Evolutionary conservation across 2,888 invertebrate genomes (phyloP), one percentile per base, ranked within the genome.

Genomic region (Dynastes grantii): DNA sequence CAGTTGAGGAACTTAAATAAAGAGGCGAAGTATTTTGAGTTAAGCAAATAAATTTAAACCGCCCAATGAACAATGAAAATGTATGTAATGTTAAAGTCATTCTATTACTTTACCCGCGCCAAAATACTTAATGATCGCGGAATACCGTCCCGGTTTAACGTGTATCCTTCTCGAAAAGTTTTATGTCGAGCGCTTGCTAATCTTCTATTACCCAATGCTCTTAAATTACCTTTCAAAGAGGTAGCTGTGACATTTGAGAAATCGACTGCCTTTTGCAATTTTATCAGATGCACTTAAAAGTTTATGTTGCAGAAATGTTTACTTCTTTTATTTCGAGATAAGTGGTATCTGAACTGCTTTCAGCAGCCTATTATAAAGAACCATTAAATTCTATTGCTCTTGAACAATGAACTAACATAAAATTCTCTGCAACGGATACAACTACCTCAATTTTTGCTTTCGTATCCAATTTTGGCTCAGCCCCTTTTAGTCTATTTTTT

Each of bases 121-220:
- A 68, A 68, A 37, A 68, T 51, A 51, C 68, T 49, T 68, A 68
- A 68, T 53, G 29, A 68, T 68, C 11, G 63, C 11, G n/a, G 11
- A 63, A 32, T n/a, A 11, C 29, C n/a, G 22, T 13, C 29, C 13
- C 29, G 2, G 9, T 27, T 40, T 8, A 45, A 40, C 5, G 8
- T 65, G 13, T n/a, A 40, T 65, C 8, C n/a, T 65, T 16, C n/a
- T 32, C 32, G 63, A 63, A 63, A 63, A 63, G 13, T 65, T 65
- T 45, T 40, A 65, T n/a, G 32, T 32, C 8, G 32, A 63, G 8
- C 29, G 29, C 32, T 11, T 9, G 63, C 63, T 63, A 29, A 32
- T 63, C 63, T 32, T 32, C 63, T 29, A 13, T 63, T 32, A n/a
- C 32, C 32, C 63, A 29, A 32, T 32, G 63, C 29, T 32, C 32